Evolutionary conservation across 2,113 vertebrate species (phyloP), one percentile per base, ranked within the genome.

Genomic region (Phylloscopus whistleri): DNA sequence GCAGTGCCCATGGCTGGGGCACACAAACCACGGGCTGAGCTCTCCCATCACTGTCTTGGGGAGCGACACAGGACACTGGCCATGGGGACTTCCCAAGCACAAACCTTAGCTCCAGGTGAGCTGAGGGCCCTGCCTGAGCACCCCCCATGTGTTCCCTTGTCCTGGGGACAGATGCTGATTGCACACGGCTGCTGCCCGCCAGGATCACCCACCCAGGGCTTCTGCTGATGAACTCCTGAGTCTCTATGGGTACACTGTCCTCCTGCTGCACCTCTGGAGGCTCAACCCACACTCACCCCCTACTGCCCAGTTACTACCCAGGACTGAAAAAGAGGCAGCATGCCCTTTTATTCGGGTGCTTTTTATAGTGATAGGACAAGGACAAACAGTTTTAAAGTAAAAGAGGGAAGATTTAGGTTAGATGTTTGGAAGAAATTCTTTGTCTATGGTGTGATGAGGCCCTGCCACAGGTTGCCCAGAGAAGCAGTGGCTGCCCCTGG

Each of bases 21-120:
- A 5, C 31, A 46, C 35, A 55, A 76, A n/a, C 33, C 72, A 64
- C 0, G 0, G 27, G 24, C 33, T 31, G 43, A 84, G 17, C 22
- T 51, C 26, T 79, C 62, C 43, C 35, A 35, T 9, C 27, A 16
- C 56, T 73, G 27, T 30, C 68, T 43, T 21, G n/a, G n/a, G 26
- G 28, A 84, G 30, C 0, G 2, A 55, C 35, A 59, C 9, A 43
- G 70, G 74, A 55, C 41, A 28, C 11, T 78, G 69, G 22, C 15
- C 55, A 69, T 6, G 48, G 41, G 15, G 46, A 49, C 28, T 27
- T 62, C 31, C 46, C 44, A 53, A 37, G 43, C 12, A 26, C 63
- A 55, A 22, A 37, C 30, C 28, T 35, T 1, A n/a, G 19, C 67
- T 68, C 63, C 68, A 56, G 41, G 35, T 2, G 1, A 66, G 31